Evolutionary conservation across 2,113 vertebrate species (phyloP).

Genomic region (Apeltes quadracus): DNA sequence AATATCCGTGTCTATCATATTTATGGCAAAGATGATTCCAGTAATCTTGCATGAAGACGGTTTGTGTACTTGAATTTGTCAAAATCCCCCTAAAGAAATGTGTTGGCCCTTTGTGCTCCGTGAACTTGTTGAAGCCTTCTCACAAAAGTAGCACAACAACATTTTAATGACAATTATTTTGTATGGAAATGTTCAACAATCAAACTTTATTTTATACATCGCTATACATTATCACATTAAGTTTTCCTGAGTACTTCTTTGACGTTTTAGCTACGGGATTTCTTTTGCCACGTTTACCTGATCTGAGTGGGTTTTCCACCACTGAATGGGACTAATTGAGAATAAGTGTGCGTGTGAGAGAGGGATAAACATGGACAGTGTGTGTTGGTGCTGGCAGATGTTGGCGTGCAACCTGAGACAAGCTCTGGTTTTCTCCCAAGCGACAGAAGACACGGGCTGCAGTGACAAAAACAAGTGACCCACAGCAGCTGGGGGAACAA

Average conservation of each 20-base stretch:
- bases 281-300: neutral
- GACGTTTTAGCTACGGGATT: neutral
- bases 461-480: constrained; percentile 58
- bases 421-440: constrained; percentile 44
- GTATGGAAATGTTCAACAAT: neutral
- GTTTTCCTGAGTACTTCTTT: neutral
- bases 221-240: too few species aligned
- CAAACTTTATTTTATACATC: too few species aligned
- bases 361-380: neutral
- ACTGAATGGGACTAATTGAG: neutral
- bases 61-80: neutral
- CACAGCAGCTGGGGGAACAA: constrained; percentile 39
- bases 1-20: constrained; percentile 6
- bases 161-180: neutral
- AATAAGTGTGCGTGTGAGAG: constrained; percentile 2
- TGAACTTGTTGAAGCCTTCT: neutral
- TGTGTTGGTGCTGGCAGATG: constrained; percentile 63
- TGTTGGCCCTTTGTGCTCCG: constrained; percentile 1
- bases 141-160: constrained; percentile 4
- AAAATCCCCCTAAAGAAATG: constrained; percentile 28
- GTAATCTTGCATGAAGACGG: neutral
- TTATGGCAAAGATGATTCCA: constrained; percentile 19
- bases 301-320: neutral
- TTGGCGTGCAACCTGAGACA: constrained; percentile 60
- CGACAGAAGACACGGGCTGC: constrained; percentile 42